phyloP scores from a whole-genome alignment of 1,140 invertebrate species.

The Listronotus oregonensis region DNA sequence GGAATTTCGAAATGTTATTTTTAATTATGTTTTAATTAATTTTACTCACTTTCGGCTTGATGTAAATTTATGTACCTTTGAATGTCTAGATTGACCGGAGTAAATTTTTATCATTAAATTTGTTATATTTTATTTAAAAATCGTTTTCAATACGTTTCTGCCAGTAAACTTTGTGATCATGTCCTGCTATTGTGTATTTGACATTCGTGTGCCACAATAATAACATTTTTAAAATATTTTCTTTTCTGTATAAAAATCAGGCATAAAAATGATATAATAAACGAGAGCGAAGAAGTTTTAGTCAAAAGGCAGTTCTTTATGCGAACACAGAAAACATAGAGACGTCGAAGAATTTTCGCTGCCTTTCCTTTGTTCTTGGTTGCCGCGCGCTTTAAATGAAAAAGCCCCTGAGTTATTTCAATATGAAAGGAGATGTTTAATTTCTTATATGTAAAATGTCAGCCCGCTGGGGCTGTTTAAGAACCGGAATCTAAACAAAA shows the following conservation, averaged over 20 bases:
- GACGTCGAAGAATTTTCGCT: slow-evolving; percentile 17
- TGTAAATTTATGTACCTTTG: no score
- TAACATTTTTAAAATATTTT: background rate
- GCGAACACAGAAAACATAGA: slow-evolving; percentile 13
- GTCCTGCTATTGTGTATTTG: no score
- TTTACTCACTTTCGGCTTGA: no score
- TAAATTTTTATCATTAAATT: no score
- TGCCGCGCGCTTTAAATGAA: slow-evolving; percentile 23
- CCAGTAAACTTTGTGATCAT: no score
- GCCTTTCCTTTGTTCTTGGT: slow-evolving; percentile 9
- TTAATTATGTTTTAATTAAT: no score
- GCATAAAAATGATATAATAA: slow-evolving; percentile 8
- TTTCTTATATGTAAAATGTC: slow-evolving; percentile 27
- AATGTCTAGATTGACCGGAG: no score
- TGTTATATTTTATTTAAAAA: no score
- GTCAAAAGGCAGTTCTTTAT: slow-evolving; percentile 18
- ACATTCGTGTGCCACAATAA: background rate
- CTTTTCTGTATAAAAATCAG: background rate
- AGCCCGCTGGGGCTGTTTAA: background rate
- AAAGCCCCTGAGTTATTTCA: slow-evolving; percentile 28
- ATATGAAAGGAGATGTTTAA: slow-evolving; percentile 27
- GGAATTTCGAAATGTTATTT: no score
- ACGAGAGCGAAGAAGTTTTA: slow-evolving; percentile 6
- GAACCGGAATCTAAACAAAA: no score
- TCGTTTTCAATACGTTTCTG: no score